Percentiles rank a stretch among this genome's conserved stretches.
Evolutionary conservation across 2,888 invertebrate species (phyloP).

Genomic region (Fissipunctia ypsillon): DNA sequence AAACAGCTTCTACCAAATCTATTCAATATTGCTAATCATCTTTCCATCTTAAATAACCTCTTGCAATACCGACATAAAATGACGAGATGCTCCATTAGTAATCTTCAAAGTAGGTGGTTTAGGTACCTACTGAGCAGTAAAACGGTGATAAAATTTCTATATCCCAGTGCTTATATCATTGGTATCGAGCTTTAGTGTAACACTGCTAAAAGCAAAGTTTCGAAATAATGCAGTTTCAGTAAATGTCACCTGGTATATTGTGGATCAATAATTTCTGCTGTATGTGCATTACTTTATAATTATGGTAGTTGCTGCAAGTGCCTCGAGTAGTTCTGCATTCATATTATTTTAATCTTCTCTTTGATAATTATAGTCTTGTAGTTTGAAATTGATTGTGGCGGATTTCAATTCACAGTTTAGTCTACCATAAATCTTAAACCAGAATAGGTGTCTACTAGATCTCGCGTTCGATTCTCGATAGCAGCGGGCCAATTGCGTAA

Average conservation of each 20-base stretch:
- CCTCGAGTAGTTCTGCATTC: conserved; percentile 10
- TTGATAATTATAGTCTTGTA: not conserved
- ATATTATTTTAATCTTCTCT: conserved; percentile 18
- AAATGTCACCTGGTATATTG: conserved; percentile 42
- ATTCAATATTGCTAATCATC: not conserved
- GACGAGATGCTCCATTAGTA: conserved; percentile 6
- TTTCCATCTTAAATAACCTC: not conserved
- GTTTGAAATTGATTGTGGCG: not conserved
- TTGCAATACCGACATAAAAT: not conserved
- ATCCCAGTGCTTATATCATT: not conserved
- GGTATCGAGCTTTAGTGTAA: conserved; percentile 20
- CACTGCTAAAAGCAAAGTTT: conserved; percentile 39
- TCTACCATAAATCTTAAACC: not conserved
- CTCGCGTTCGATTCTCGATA: not conserved
- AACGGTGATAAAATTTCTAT: conserved; percentile 33
- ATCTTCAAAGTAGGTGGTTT: not conserved
- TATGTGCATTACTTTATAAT: conserved; percentile 27
- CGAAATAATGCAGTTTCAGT: conserved; percentile 18
- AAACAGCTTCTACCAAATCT: not conserved
- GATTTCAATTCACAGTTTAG: not conserved
- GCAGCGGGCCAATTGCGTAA: too few species aligned
- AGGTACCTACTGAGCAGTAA: not conserved
- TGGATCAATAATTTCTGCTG: conserved; percentile 8
- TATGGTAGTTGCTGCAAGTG: conserved; percentile 14
- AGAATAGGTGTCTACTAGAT: not conserved